Evolutionary conservation across 2,888 invertebrate species (phyloP).

Genomic region (Baccha elongata): DNA sequence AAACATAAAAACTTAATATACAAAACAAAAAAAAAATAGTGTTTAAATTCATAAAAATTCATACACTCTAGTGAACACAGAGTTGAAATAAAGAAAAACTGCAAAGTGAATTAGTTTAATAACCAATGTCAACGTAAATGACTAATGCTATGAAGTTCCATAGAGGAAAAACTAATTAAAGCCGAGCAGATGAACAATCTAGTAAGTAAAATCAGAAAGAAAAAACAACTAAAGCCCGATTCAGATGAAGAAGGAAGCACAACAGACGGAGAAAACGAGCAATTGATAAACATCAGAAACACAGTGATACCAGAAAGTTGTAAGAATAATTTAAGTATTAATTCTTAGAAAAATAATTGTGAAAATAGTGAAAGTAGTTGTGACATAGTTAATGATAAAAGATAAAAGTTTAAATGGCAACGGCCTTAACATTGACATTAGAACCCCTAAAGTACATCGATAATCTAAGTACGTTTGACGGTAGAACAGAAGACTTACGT

Average conservation of each 20-base stretch:
- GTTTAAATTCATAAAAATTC: too few species aligned
- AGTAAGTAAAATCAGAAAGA: background rate
- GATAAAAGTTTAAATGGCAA: background rate
- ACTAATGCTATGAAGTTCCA: background rate
- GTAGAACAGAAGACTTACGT: constrained; percentile 1
- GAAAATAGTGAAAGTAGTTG: background rate
- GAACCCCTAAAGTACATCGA: too few species aligned
- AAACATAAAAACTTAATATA: too few species aligned
- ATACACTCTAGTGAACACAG: too few species aligned
- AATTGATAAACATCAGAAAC: background rate
- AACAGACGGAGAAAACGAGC: background rate
- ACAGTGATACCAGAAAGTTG: background rate
- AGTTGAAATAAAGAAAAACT: constrained; percentile 1
- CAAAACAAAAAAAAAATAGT: too few species aligned
- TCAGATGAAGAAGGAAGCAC: background rate
- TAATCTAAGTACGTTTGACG: background rate
- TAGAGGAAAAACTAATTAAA: background rate
- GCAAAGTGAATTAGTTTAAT: constrained; percentile 7
- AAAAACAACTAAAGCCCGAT: background rate
- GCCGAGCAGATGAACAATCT: background rate
- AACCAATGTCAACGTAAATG: constrained; percentile 6
- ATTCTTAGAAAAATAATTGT: constrained; percentile 6
- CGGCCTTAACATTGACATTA: background rate
- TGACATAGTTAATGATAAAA: background rate
- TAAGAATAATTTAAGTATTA: constrained; percentile 11